Evolutionary conservation across 2,888 invertebrate species (phyloP).

Genomic region (Callosobruchus maculatus): DNA sequence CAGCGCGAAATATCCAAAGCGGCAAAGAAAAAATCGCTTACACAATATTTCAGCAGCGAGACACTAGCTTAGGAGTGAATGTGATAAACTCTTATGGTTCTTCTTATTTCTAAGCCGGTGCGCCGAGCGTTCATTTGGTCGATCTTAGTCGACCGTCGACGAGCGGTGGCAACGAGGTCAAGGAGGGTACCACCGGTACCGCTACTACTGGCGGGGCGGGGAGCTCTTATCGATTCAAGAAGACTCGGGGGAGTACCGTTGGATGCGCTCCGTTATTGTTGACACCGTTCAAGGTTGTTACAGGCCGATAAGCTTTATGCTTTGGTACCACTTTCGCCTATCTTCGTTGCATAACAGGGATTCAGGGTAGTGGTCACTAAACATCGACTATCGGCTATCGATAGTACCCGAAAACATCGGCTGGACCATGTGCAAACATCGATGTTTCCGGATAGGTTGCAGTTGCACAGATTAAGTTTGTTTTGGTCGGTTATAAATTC

Average conservation of each 20-base stretch:
- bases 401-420: too few species aligned
- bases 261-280: not conserved
- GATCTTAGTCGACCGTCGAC: slow-evolving; percentile 39
- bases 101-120: slow-evolving; percentile 48
- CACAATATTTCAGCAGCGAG: slow-evolving; percentile 40
- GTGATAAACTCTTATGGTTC: slow-evolving; percentile 48
- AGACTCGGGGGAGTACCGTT: not conserved
- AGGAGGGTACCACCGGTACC: slow-evolving; percentile 33
- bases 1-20: not conserved
- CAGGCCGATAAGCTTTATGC: not conserved
- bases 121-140: slow-evolving; percentile 37
- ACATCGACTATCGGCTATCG: too few species aligned
- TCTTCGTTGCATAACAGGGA: too few species aligned
- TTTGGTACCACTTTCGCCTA: not conserved
- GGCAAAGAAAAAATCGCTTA: slow-evolving; percentile 30
- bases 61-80: slow-evolving; percentile 45
- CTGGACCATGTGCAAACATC: too few species aligned
- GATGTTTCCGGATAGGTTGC: too few species aligned
- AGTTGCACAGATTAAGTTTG: too few species aligned
- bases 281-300: not conserved
- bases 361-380: too few species aligned
- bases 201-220: too few species aligned
- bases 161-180: slow-evolving; percentile 43
- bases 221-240: not conserved
- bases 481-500: too few species aligned